Conservation (phyloP, 2,888 invertebrate genomes). For the Exephanes ischioxanthus region DNA sequence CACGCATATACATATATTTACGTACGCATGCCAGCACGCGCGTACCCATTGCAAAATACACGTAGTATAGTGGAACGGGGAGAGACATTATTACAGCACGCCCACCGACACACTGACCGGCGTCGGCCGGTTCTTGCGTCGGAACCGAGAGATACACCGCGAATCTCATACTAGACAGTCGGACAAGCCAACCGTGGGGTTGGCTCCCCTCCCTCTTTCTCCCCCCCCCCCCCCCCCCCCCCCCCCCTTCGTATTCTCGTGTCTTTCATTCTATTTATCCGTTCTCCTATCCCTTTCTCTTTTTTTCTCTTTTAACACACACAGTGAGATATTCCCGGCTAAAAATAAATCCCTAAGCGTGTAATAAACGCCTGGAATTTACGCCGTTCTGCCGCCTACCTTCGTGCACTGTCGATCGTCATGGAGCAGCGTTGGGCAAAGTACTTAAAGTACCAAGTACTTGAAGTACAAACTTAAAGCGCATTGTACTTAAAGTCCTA, state of each 20-base stretch:
- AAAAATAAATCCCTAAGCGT: constrained; percentile 65
- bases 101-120: constrained; percentile 67
- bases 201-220: constrained; percentile 15
- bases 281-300: constrained; percentile 26
- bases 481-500: no score
- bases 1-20: constrained; percentile 44
- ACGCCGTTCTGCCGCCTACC: constrained; percentile 14
- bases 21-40: constrained; percentile 57
- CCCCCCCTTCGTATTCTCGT: constrained; percentile 15
- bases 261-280: constrained; percentile 20
- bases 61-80: constrained; percentile 20
- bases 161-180: constrained; percentile 47
- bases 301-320: constrained; percentile 25
- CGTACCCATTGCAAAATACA: constrained; percentile 58
- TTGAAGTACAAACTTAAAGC: no score
- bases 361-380: constrained; percentile 64
- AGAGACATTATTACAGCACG: constrained; percentile 64
- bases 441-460: no score
- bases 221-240: not conserved
- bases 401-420: constrained; percentile 14
- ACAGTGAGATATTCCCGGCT: constrained; percentile 11
- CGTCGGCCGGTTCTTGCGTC: constrained; percentile 37
- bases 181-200: constrained; percentile 43
- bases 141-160: constrained; percentile 26
- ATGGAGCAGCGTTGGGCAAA: not conserved